These are phyloP conservation scores for Hypanus sabinus DNA, from an alignment of 2,113 vertebrate genomes.

Conservation along the genomic window DNA sequence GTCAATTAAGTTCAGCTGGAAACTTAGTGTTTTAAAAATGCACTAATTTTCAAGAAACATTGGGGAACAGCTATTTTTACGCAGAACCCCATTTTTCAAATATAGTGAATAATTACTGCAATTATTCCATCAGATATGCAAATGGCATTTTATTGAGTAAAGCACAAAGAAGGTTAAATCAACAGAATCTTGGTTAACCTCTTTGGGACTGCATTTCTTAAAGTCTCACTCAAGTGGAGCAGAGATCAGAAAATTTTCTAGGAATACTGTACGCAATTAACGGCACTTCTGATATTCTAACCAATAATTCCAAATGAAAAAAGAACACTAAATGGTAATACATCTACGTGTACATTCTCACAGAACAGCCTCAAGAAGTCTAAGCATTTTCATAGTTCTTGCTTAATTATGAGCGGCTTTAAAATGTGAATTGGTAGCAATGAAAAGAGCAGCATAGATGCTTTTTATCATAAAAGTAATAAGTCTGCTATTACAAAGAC, in stretches of 20 bases:
- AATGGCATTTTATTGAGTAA: neutral
- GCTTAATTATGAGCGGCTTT: neutral
- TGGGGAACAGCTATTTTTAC: neutral
- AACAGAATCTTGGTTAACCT: neutral
- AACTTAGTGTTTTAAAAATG: neutral
- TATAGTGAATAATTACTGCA: neutral
- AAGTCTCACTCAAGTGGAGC: neutral
- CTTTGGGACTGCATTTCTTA: no score
- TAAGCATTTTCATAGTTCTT: neutral
- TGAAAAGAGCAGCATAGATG: neutral
- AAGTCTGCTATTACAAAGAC: no score
- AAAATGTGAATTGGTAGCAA: neutral
- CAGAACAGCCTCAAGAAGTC: neutral
- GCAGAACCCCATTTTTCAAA: neutral
- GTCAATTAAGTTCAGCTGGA: neutral
- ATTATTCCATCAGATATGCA: neutral
- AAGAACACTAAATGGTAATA: neutral
- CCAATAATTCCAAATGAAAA: neutral
- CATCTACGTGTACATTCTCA: neutral
- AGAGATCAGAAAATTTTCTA: neutral
- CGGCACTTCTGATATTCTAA: neutral
- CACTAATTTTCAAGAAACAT: neutral
- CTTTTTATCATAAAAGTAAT: neutral
- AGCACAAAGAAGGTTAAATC: neutral
- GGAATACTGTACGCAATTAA: no score